phyloP scores from a whole-genome alignment of 1,140 invertebrate genomes.

The Sitophilus oryzae region DNA sequence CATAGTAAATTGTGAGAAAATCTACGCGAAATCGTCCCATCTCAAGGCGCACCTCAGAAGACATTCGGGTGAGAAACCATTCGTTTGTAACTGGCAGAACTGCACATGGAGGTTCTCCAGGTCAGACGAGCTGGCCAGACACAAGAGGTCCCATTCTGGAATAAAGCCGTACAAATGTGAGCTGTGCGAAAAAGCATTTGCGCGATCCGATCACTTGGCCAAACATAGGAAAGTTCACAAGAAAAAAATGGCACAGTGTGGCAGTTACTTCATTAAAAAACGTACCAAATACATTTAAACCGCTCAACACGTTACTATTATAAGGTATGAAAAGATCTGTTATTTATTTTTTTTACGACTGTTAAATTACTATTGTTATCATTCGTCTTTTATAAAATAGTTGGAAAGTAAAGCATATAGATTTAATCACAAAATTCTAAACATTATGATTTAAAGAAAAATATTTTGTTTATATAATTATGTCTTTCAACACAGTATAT shows the following conservation, averaged over 20 bases:
- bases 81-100: slow-evolving; percentile 81
- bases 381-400: neutral
- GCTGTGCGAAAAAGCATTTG: slow-evolving; percentile 79
- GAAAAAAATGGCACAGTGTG: slow-evolving; percentile 48
- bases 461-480: too few species aligned
- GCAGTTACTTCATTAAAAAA: slow-evolving; percentile 39
- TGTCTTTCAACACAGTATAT: too few species aligned
- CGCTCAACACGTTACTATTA: neutral
- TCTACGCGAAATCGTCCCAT: slow-evolving; percentile 91
- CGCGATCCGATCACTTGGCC: slow-evolving; percentile 82
- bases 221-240: slow-evolving; percentile 85
- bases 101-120: slow-evolving; percentile 91
- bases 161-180: slow-evolving; percentile 81
- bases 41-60: slow-evolving; percentile 88
- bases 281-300: slow-evolving; percentile 23
- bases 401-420: neutral
- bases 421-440: neutral
- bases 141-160: slow-evolving; percentile 74
- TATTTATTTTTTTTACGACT: too few species aligned
- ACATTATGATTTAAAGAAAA: too few species aligned
- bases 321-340: neutral
- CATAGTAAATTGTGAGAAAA: slow-evolving; percentile 56
- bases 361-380: too few species aligned
- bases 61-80: slow-evolving; percentile 94
- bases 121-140: slow-evolving; percentile 85